phyloP scores from a whole-genome alignment of 1,140 invertebrate species.

The Ips typographus region DNA sequence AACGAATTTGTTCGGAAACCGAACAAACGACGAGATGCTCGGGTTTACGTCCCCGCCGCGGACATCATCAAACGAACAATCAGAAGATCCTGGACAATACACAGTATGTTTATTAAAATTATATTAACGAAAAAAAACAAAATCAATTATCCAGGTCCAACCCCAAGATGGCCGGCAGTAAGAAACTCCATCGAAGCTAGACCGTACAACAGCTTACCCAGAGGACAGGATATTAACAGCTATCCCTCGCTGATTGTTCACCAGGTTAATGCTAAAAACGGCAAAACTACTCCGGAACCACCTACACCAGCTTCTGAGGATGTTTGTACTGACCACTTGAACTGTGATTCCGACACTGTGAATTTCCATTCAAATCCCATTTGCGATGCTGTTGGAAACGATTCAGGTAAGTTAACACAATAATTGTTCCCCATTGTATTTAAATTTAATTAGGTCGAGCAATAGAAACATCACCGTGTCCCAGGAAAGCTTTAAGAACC shows the following conservation, averaged over 20 bases:
- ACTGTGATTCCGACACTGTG: not conserved
- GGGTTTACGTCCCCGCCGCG: constrained; percentile 60
- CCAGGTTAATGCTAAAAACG: constrained; percentile 34
- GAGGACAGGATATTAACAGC: constrained; percentile 47
- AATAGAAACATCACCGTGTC: not conserved
- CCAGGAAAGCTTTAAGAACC: constrained; percentile 33
- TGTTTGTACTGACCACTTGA: constrained; percentile 27
- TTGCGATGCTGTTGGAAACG: not conserved
- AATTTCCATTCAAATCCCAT: not conserved
- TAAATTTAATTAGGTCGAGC: not conserved
- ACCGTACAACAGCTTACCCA: constrained; percentile 60
- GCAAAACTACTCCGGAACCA: constrained; percentile 10
- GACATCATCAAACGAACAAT: constrained; percentile 68
- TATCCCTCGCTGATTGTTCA: constrained; percentile 48
- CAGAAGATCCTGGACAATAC: constrained; percentile 69
- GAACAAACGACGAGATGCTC: constrained; percentile 53
- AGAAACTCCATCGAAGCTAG: constrained; percentile 59
- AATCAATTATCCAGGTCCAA: constrained; percentile 52
- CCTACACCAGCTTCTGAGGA: constrained; percentile 44
- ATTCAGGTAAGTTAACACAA: constrained; percentile 12
- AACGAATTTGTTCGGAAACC: constrained; percentile 60
- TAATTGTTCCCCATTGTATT: constrained; percentile 5
- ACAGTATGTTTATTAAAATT: constrained; percentile 56
- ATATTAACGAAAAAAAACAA: not conserved
- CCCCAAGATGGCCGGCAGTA: constrained; percentile 57